A percentile compares a stretch with the other conserved stretches of the same genome.
phyloP scores from a whole-genome alignment of 2,888 invertebrate genomes.

The Pammene aurita region DNA sequence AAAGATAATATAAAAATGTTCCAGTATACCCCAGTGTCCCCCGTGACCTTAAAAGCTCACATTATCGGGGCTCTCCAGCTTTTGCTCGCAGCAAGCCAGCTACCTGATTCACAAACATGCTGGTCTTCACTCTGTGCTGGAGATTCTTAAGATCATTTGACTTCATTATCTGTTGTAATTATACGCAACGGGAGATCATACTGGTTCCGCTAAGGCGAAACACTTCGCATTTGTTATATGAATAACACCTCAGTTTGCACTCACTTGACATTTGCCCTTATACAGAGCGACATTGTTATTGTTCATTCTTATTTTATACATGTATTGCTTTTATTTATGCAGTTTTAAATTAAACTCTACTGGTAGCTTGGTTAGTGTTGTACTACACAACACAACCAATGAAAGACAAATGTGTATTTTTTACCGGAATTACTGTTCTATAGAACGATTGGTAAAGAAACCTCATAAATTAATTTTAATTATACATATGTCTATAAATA shows the following conservation, averaged over 20 bases:
- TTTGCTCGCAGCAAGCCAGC: no score
- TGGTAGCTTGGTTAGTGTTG: background rate
- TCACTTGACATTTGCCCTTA: slow-evolving; percentile 33
- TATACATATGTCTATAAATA: background rate
- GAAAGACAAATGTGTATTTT: slow-evolving; percentile 10
- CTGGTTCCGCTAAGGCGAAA: background rate
- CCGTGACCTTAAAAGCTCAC: no score
- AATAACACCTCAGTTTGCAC: slow-evolving; percentile 14
- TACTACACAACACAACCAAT: slow-evolving; percentile 23
- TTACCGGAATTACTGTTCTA: background rate
- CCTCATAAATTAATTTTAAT: background rate
- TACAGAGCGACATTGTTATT: slow-evolving; percentile 8
- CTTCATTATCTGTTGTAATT: no score
- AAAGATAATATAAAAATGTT: no score
- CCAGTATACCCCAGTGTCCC: no score
- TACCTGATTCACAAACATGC: no score
- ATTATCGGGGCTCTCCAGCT: no score
- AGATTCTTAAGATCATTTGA: no score
- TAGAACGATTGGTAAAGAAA: background rate
- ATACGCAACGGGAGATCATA: background rate
- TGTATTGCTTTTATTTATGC: slow-evolving; percentile 30
- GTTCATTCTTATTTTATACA: slow-evolving; percentile 19
- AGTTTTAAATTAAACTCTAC: slow-evolving; percentile 16
- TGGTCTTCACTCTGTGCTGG: no score
- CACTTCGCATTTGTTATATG: background rate